Evolutionary conservation across 2,888 invertebrate genomes (phyloP), one percentile per base, ranked within the genome.

Genomic region (Hydrotaea diabolus): DNA sequence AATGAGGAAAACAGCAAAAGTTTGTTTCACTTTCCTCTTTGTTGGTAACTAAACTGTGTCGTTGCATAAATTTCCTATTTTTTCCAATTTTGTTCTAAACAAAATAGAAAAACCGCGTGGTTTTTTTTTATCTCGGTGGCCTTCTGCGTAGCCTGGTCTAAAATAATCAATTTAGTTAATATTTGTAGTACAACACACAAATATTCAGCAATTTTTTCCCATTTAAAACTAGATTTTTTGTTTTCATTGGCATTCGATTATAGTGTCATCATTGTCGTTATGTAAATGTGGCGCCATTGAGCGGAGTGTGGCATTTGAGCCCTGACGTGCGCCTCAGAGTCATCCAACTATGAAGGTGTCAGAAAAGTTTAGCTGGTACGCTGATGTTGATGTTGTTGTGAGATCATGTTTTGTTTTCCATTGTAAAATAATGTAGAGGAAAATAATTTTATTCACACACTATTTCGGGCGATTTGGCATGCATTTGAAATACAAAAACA

Each of bases 1-100:
- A 72, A 49, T 11, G 72, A 36, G 15, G 69, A 77, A 66, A 69
- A 49, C 57, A 13, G 57, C 66, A 81, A 75, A 84, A 75, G 36
- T 80, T 78, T 59, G 43, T 79, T 81, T 78, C 81, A 79, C 78
- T 79, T 84, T 84, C 59, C 46, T 55, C 39, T 78, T 74, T 43
- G 17, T 69, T 69, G 64, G 49, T 73, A 73, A 57, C 17, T 59
- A 66, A 78, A 84, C 66, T 78, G 73, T 81, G 81, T 69, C 76
- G 59, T 76, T 76, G 81, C 73, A 85, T 76, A 79, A 76, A 81
- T 81, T 76, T 81, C 19, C 75, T 26, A 72, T 83, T 71, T 80
- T 59, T 43, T 49, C n/a, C 49, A n/a, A n/a, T n/a, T 49, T 49
- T 49, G n/a, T 49, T 49, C 49, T 49, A 62, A 62, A 62, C 31